These are phyloP conservation scores for Tor tambroides DNA, from an alignment of 2,113 vertebrate species.

Conservation along the genomic window DNA sequence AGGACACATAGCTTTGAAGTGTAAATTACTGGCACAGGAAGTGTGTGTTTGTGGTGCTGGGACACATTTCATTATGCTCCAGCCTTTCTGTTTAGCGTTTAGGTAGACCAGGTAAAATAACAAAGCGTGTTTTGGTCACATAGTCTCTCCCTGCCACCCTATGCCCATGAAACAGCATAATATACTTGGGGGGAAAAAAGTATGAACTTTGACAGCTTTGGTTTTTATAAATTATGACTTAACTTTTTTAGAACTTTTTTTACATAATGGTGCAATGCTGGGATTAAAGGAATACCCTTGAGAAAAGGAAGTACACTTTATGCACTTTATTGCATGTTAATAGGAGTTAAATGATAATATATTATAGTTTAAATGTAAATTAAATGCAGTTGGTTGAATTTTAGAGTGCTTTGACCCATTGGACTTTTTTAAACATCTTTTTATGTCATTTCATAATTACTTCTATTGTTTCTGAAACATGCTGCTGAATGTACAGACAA, in stretches of 20 bases:
- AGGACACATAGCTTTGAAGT: conserved; percentile 54
- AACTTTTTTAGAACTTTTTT: not conserved
- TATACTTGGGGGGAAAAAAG: not conserved
- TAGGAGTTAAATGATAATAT: not conserved
- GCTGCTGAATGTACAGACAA: too few relatives aligned
- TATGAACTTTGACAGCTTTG: not conserved
- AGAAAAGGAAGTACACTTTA: not conserved
- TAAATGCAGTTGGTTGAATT: not conserved
- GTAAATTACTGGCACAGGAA: conserved; percentile 58
- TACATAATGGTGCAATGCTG: not conserved
- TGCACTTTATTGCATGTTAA: not conserved
- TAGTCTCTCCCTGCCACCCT: not conserved
- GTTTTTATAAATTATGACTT: not conserved
- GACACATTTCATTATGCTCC: conserved; percentile 49
- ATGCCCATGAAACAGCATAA: not conserved
- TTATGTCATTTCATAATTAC: not conserved
- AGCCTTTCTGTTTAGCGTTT: conserved; percentile 45
- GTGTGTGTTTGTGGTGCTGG: conserved; percentile 33
- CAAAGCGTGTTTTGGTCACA: not conserved
- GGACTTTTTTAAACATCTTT: too few relatives aligned
- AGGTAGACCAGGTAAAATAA: conserved; percentile 26
- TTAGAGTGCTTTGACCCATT: not conserved
- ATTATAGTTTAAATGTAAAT: not conserved
- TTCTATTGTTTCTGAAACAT: too few relatives aligned
- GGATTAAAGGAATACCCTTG: not conserved